Evolutionary conservation across 2,888 invertebrate species (phyloP).

Genomic region (Nemotelus pantherinus): DNA sequence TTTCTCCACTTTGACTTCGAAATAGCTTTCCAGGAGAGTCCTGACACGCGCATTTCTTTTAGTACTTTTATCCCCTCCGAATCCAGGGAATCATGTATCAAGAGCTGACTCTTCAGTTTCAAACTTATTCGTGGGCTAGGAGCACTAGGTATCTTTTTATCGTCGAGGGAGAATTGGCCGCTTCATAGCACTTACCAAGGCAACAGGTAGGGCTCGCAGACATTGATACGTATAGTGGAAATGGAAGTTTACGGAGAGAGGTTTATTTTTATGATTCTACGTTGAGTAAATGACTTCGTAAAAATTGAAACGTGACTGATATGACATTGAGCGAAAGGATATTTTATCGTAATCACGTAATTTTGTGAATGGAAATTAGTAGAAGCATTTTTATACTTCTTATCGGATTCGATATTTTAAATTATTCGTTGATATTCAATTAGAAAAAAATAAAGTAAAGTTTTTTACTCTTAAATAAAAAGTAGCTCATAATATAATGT

Average conservation of each 20-base stretch:
- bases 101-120: too few relatives aligned
- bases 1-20: too few relatives aligned
- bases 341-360: too few relatives aligned
- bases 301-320: slow-evolving; percentile 26
- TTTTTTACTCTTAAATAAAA: too few relatives aligned
- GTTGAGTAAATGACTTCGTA: neutral
- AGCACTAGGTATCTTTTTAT: neutral
- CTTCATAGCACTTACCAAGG: slow-evolving; percentile 4
- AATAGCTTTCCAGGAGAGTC: slow-evolving; percentile 15
- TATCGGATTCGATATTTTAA: too few relatives aligned
- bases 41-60: slow-evolving; percentile 12
- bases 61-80: slow-evolving; percentile 12
- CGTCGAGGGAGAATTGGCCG: neutral
- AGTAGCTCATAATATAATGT: too few relatives aligned
- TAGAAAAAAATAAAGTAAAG: too few relatives aligned
- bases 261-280: slow-evolving; percentile 8
- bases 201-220: slow-evolving; percentile 35
- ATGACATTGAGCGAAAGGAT: neutral
- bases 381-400: too few relatives aligned
- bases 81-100: slow-evolving; percentile 5
- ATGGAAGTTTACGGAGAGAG: neutral
- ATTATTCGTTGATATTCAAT: too few relatives aligned
- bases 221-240: neutral
- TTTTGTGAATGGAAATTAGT: too few relatives aligned
- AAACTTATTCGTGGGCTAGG: too few relatives aligned